These are phyloP conservation scores for Abrostola tripartita DNA, from an alignment of 2,888 invertebrate genomes.

Conservation along the genomic window DNA sequence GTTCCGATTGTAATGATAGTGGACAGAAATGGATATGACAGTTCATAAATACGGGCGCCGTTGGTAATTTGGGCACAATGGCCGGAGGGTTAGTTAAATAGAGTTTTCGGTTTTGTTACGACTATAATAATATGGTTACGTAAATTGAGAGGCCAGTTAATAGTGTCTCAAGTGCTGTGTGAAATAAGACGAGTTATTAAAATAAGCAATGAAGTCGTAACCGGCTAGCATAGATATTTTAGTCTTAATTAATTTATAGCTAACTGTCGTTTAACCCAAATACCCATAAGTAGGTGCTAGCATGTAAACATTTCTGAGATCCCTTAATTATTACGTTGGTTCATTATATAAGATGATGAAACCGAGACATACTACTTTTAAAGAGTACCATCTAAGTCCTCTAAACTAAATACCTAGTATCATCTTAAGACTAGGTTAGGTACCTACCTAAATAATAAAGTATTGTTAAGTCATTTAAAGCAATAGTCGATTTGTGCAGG, in stretches of 20 bases:
- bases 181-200: constrained; percentile 35
- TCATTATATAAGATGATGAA: constrained; percentile 1
- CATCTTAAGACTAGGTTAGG: no score
- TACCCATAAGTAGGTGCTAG: constrained; percentile 5
- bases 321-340: background rate
- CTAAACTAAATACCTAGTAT: no score
- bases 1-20: constrained; percentile 72
- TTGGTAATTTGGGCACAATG: constrained; percentile 42
- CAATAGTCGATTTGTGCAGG: no score
- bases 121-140: constrained; percentile 30
- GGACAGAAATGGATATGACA: constrained; percentile 53
- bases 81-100: constrained; percentile 39
- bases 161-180: constrained; percentile 28
- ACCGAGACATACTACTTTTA: no score
- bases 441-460: no score
- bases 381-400: no score
- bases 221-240: constrained; percentile 19
- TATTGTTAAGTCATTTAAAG: no score
- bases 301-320: background rate
- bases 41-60: constrained; percentile 47
- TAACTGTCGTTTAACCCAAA: constrained; percentile 26
- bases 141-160: constrained; percentile 26
- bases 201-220: constrained; percentile 15
- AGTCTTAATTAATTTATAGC: constrained; percentile 28
- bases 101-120: constrained; percentile 31